Base-by-base conservation (phyloP, 2,113 vertebrate genomes). In the Chionodraco myersi region DNA sequence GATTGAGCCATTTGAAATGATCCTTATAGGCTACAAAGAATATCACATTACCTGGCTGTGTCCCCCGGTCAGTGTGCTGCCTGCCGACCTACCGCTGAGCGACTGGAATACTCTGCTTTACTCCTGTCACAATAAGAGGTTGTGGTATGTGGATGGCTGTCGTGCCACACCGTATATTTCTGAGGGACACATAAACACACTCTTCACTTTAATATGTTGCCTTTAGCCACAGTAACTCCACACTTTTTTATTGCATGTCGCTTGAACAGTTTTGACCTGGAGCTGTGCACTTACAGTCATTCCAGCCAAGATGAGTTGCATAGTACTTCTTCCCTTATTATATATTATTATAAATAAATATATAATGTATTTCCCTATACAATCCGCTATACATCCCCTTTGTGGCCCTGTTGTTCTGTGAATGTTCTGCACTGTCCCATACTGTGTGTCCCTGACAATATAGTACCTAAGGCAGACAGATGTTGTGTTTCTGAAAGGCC, bases 221-320 rank as follows among this genome's bases (percentile, higher is more conserved):
- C 30, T 63, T 4, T 26, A 77, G 58, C 65, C 47, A 54, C 64
- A 60, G 21, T 60, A 23, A 60, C 36, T 59, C 54, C 10, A 16
- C 57, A 58, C 49, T 49, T 51, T 65, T 60, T 62, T 26, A 41
- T 30, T 73, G 62, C n/a, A n/a, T n/a, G n/a, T n/a, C n/a, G n/a
- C 56, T 57, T 45, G 13, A 47, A 34, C 53, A 60, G 36, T 64
- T 73, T 36, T 53, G 30, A 69, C 81, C 75, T 9, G 15, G 12
- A 62, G 71, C 64, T 63, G 51, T 63, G 57, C 14, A 26, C 13
- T 75, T 36, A 2, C 30, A 14, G 6, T 44, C 30, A 30, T 30
- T 30, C 30, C 3, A 16, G 67, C 36, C 49, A 45, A 56, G 15
- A 53, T 23, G n/a, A 61, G 26, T 58, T 6, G 1, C 64, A 21